Percentiles rank a stretch among this genome's conserved stretches.
These are phyloP conservation scores for Drosophila trapezifrons DNA, from an alignment of 1,140 invertebrate genomes.

Conservation along the genomic window DNA sequence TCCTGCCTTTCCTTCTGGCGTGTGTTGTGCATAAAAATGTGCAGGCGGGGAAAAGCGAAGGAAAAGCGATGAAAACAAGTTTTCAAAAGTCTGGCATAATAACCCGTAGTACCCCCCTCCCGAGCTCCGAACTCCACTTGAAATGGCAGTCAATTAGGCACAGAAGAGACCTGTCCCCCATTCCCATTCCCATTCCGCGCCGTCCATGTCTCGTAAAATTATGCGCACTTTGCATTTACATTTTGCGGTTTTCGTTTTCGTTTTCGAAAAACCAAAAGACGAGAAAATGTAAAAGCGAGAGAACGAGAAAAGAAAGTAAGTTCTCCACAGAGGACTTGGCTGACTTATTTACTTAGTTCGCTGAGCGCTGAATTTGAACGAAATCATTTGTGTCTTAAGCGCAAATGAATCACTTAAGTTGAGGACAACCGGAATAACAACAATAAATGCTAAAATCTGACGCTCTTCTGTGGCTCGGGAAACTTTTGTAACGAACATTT, in stretches of 20 bases:
- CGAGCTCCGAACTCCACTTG: conserved; percentile 32
- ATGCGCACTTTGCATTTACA: conserved; percentile 76
- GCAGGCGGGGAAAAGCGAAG: not conserved
- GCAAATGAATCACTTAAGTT: conserved; percentile 80
- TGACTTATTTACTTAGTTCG: conserved; percentile 77
- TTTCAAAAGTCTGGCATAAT: conserved; percentile 59
- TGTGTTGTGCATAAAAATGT: conserved; percentile 53
- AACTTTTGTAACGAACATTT: conserved; percentile 53
- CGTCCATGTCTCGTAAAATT: conserved; percentile 54
- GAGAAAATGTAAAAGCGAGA: not conserved
- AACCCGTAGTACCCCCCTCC: conserved; percentile 20
- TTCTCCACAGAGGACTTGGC: conserved; percentile 15
- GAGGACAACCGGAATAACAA: conserved; percentile 48
- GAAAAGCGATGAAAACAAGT: conserved; percentile 47
- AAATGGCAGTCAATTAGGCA: conserved; percentile 66
- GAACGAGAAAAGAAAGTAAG: conserved; percentile 34
- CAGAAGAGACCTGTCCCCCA: conserved; percentile 50
- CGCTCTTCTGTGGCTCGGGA: conserved; percentile 29
- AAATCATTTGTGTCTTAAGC: conserved; percentile 78
- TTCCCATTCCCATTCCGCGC: not conserved
- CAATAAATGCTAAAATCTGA: conserved; percentile 54
- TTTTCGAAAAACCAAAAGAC: not conserved
- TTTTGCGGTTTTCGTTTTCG: conserved; percentile 65
- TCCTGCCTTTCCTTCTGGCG: not conserved
- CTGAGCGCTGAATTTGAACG: conserved; percentile 67